Conservation (phyloP, 1,140 invertebrate species). For the Leptinotarsa defecta region DNA sequence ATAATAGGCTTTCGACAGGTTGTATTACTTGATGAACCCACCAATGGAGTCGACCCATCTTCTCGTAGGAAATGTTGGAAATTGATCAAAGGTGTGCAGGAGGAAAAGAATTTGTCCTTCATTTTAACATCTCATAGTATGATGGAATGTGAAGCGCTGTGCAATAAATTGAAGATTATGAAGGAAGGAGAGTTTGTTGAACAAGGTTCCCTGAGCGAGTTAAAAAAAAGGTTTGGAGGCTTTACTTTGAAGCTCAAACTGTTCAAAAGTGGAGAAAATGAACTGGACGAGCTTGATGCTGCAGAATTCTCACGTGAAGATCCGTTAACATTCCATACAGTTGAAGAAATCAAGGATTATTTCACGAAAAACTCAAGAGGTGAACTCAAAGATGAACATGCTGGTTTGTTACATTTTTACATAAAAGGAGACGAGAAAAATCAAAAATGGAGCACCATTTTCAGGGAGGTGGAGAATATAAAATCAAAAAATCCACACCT, state of each 20-base stretch:
- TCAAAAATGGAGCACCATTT: constrained; percentile 32
- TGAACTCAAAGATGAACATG: constrained; percentile 40
- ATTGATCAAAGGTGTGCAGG: constrained; percentile 60
- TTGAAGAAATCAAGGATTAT: constrained; percentile 27
- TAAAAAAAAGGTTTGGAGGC: constrained; percentile 59
- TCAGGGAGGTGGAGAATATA: constrained; percentile 30
- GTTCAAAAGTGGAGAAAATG: constrained; percentile 21
- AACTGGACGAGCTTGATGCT: constrained; percentile 10
- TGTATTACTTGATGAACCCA: constrained; percentile 75
- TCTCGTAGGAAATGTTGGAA: constrained; percentile 69
- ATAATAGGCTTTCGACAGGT: constrained; percentile 77
- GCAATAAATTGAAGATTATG: constrained; percentile 79
- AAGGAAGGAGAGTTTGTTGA: constrained; percentile 71
- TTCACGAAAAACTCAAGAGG: constrained; percentile 34
- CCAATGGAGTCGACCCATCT: constrained; percentile 71
- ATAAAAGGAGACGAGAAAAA: constrained; percentile 29
- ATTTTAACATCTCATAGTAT: constrained; percentile 73
- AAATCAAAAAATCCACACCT: constrained; percentile 24
- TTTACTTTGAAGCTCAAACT: constrained; percentile 58
- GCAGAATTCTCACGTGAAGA: background rate
- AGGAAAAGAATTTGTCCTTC: constrained; percentile 58
- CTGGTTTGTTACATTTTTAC: constrained; percentile 34
- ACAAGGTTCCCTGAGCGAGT: constrained; percentile 57
- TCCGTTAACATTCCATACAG: background rate
- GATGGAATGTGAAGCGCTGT: constrained; percentile 86